These are phyloP conservation scores for Aphelocoma coerulescens DNA, from an alignment of 2,113 vertebrate genomes.

Conservation along the genomic window DNA sequence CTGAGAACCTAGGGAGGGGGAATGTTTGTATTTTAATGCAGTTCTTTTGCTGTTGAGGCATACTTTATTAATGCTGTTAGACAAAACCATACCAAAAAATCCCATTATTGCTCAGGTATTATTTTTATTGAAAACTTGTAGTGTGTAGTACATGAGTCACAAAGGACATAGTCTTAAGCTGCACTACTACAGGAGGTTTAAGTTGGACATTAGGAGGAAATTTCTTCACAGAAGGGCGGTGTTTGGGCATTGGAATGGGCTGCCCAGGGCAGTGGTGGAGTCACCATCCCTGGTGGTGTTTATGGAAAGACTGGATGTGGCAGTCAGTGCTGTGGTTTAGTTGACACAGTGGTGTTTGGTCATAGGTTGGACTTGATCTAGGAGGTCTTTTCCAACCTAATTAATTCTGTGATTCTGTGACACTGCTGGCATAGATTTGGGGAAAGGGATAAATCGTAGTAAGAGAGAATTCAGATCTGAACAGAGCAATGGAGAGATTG, in stretches of 20 bases:
- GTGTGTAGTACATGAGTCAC: background rate
- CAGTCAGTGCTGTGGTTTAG: background rate
- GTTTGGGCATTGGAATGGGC: background rate
- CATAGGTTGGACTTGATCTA: background rate
- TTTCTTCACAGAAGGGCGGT: background rate
- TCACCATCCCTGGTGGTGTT: background rate
- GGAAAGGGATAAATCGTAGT: background rate
- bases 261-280: background rate
- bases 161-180: background rate
- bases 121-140: background rate
- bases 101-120: background rate
- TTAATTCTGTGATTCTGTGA: background rate
- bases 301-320: background rate
- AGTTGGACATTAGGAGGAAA: background rate
- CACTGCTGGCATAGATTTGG: background rate
- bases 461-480: background rate
- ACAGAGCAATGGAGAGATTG: background rate
- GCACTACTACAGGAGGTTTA: accelerated
- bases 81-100: background rate
- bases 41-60: background rate
- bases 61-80: background rate
- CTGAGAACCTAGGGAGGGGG: background rate
- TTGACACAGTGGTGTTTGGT: background rate
- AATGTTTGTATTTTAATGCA: background rate
- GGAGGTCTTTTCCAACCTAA: background rate